A percentile compares a stretch with the other conserved stretches of the same genome.
These are phyloP conservation scores for Cryptoleucopteryx plumbea DNA, from an alignment of 2,113 vertebrate species.

Conservation along the genomic window DNA sequence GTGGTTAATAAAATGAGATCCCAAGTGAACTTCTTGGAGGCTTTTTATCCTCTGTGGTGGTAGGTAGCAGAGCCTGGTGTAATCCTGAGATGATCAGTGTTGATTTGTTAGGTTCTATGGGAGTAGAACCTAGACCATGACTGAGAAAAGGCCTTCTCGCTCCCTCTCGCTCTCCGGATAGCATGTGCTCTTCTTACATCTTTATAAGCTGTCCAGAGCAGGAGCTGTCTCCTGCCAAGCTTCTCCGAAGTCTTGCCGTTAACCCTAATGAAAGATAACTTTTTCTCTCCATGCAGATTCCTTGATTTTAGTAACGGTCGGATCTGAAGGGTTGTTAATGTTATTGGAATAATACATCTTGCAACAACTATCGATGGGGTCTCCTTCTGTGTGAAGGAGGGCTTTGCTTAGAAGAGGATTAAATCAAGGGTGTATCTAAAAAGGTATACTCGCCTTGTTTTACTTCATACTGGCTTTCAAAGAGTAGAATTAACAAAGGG, in stretches of 20 bases:
- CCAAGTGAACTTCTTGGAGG: background rate
- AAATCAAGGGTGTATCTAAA: background rate
- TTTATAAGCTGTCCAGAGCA: background rate
- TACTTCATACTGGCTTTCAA: background rate
- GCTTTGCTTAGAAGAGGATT: background rate
- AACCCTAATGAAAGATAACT: background rate
- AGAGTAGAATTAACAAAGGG: background rate
- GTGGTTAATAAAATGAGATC: slow-evolving; percentile 33
- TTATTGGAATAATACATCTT: background rate
- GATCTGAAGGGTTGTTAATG: background rate
- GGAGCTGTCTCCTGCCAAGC: background rate
- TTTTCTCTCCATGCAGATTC: background rate
- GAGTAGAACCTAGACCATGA: background rate
- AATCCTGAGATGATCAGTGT: slow-evolving; percentile 13
- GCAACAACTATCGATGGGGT: background rate
- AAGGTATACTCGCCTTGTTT: background rate
- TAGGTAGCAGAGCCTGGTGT: background rate
- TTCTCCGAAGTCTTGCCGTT: background rate
- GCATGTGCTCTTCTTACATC: background rate
- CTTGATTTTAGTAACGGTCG: background rate
- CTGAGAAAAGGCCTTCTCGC: background rate
- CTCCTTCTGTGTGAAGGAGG: background rate
- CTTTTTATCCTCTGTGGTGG: background rate
- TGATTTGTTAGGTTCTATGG: slow-evolving; percentile 1
- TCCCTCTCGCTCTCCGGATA: background rate